phyloP scores from a whole-genome alignment of 1,140 invertebrate genomes.

The Drosophila seguyi region DNA sequence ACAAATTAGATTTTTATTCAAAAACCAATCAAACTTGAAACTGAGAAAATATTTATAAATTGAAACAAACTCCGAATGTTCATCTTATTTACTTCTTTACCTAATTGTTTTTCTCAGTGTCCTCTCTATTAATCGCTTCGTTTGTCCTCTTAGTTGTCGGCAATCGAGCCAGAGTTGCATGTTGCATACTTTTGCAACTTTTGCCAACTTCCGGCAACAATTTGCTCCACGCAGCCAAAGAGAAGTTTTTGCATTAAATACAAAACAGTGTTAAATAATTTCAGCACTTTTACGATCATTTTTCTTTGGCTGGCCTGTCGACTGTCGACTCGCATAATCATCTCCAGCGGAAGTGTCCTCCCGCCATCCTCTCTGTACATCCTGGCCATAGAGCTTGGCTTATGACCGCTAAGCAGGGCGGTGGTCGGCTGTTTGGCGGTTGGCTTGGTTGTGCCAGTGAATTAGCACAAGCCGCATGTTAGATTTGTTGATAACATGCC shows the following conservation, averaged over 20 bases:
- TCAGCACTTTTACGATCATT: constrained; percentile 73
- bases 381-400: constrained; percentile 49
- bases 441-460: constrained; percentile 49
- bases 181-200: constrained; percentile 68
- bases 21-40: neutral
- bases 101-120: neutral
- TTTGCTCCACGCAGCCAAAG: constrained; percentile 50
- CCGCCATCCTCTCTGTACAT: neutral
- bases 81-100: neutral
- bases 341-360: constrained; percentile 64
- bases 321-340: constrained; percentile 43
- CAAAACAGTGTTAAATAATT: constrained; percentile 82
- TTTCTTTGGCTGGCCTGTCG: constrained; percentile 47
- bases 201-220: constrained; percentile 72
- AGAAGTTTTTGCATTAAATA: constrained; percentile 80
- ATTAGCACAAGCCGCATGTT: constrained; percentile 79
- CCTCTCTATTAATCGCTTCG: constrained; percentile 67
- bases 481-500: constrained; percentile 80
- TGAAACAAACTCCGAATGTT: neutral
- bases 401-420: constrained; percentile 56
- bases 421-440: constrained; percentile 43
- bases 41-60: neutral
- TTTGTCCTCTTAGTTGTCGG: constrained; percentile 51
- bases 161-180: constrained; percentile 30
- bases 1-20: neutral